Evolutionary conservation across 2,113 vertebrate genomes (phyloP).

Genomic region (Oenanthe oenanthe): DNA sequence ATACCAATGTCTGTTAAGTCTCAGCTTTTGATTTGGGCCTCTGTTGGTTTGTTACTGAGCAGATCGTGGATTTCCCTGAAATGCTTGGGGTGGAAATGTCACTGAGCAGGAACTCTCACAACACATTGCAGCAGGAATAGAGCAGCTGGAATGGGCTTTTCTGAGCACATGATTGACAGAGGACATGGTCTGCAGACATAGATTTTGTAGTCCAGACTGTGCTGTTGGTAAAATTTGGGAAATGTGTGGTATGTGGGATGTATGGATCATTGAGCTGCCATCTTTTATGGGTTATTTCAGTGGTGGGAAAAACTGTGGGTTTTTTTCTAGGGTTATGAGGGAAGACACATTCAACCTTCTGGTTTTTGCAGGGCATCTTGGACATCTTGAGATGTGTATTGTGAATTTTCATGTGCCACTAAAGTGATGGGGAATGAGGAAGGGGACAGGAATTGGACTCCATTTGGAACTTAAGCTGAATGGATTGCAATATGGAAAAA

Average conservation of each 20-base stretch:
- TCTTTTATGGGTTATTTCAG: neutral
- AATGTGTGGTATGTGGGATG: neutral
- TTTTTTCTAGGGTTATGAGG: neutral
- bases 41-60: neutral
- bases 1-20: neutral
- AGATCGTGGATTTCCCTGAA: neutral
- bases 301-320: accelerated
- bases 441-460: accelerated
- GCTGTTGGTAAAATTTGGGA: neutral
- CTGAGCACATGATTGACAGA: neutral
- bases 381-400: neutral
- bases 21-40: neutral
- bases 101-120: neutral
- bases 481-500: neutral
- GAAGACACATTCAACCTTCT: neutral
- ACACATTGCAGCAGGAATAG: neutral
- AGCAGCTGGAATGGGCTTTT: neutral
- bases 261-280: neutral
- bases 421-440: neutral
- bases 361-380: neutral
- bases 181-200: neutral
- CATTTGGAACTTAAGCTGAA: neutral
- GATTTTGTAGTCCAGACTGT: neutral
- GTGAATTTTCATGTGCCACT: neutral
- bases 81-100: neutral